Conservation (phyloP, 2,797 vertebrate species). For the Thamnophis elegans region DNA sequence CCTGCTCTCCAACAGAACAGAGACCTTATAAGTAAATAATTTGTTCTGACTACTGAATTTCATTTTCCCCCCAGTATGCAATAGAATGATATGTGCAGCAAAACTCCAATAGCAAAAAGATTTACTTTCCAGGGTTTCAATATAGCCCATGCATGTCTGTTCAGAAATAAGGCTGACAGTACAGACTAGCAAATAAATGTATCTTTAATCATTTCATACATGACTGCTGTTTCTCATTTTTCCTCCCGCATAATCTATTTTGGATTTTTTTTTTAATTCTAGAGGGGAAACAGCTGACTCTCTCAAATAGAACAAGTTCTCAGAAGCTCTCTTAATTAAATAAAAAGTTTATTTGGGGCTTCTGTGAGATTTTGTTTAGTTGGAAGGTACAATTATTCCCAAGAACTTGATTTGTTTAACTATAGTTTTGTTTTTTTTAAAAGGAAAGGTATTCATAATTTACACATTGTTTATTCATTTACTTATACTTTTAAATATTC, state of each 20-base stretch:
- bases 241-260: not conserved
- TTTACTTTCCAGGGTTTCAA: not conserved
- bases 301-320: constrained; percentile 8
- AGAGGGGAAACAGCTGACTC: not conserved
- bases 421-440: not conserved
- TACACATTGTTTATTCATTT: not conserved
- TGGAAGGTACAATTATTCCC: constrained; percentile 2
- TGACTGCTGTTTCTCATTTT: not conserved
- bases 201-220: not conserved
- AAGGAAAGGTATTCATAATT: not conserved
- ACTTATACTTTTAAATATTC: not conserved
- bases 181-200: not conserved
- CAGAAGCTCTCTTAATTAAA: not conserved
- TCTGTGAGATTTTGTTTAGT: constrained; percentile 2
- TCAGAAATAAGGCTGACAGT: not conserved
- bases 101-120: not conserved
- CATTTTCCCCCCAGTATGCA: not conserved
- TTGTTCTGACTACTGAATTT: not conserved
- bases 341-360: not conserved
- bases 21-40: not conserved
- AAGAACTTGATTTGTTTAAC: not conserved
- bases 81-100: not conserved
- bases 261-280: not conserved
- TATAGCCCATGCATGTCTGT: not conserved
- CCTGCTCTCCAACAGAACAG: not conserved